Evolutionary conservation across 1,140 invertebrate species (phyloP).

Genomic region (Panagrolaimus sp.): DNA sequence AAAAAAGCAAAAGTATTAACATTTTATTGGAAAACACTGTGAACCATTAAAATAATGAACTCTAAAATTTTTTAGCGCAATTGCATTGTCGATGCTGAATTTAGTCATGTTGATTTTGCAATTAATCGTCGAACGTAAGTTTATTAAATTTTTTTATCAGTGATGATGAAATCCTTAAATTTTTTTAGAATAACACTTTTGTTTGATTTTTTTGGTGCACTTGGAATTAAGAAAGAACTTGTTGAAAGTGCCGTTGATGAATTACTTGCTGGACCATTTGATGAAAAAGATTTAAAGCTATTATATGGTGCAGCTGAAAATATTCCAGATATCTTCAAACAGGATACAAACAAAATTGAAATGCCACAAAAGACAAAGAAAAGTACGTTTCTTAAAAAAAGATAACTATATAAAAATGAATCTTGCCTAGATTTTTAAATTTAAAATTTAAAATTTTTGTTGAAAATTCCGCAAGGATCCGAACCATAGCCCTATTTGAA

Average conservation of each 20-base stretch:
- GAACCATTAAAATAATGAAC: too few species aligned
- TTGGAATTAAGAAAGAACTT: slow-evolving; percentile 15
- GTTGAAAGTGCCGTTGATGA: background rate
- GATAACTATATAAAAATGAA: too few species aligned
- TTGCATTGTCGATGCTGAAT: slow-evolving; percentile 70
- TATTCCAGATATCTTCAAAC: background rate
- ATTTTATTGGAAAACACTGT: too few species aligned
- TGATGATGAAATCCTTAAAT: too few species aligned
- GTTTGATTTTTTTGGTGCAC: slow-evolving; percentile 74
- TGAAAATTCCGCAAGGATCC: too few species aligned
- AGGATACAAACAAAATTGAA: background rate
- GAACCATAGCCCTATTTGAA: too few species aligned
- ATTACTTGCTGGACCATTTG: background rate
- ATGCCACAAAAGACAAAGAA: background rate
- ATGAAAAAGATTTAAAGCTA: background rate
- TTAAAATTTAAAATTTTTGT: too few species aligned
- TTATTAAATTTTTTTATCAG: too few species aligned
- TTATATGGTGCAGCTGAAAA: slow-evolving; percentile 1
- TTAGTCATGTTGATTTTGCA: slow-evolving; percentile 80
- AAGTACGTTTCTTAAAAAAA: too few species aligned
- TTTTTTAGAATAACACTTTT: slow-evolving; percentile 68
- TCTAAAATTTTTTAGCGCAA: slow-evolving; percentile 62
- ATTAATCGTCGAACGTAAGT: slow-evolving; percentile 78
- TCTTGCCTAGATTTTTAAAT: too few species aligned
- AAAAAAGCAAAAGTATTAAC: too few species aligned